Percentiles rank a stretch among this genome's conserved stretches.
phyloP scores from a whole-genome alignment of 2,888 invertebrate species.

The Epinotia bilunana region DNA sequence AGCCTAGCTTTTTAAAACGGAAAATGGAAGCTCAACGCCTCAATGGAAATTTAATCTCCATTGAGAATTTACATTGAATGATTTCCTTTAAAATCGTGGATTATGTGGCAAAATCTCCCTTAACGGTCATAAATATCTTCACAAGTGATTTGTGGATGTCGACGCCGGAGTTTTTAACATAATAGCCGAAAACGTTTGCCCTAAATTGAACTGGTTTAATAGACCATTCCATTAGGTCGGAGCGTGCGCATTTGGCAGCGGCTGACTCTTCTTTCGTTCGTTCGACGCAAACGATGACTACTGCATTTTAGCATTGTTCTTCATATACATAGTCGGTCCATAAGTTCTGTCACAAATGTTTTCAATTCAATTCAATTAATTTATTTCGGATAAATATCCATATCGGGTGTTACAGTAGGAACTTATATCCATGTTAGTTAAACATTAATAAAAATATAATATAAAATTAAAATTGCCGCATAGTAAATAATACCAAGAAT shows the following conservation, averaged over 20 bases:
- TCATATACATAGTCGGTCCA: too few relatives aligned
- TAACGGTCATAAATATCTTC: conserved; percentile 44
- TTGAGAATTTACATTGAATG: conserved; percentile 25
- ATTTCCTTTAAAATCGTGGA: conserved; percentile 5
- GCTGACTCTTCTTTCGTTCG: conserved; percentile 46
- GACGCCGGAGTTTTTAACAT: conserved; percentile 50
- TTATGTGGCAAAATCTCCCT: conserved; percentile 28
- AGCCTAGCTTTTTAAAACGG: conserved; percentile 16
- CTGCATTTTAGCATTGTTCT: conserved; percentile 5
- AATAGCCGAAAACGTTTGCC: conserved; percentile 49
- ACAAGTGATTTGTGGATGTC: conserved; percentile 42
- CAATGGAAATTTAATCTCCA: conserved; percentile 24
- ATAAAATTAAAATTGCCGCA: too few relatives aligned
- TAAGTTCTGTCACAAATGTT: too few relatives aligned
- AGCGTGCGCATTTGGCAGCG: conserved; percentile 52
- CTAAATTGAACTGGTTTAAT: conserved; percentile 51
- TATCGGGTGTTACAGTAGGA: too few relatives aligned
- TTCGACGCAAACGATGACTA: conserved; percentile 43
- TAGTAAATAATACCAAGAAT: too few relatives aligned
- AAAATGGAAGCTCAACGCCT: conserved; percentile 6
- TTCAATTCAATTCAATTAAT: too few relatives aligned
- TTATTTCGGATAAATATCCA: too few relatives aligned
- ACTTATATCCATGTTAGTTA: too few relatives aligned
- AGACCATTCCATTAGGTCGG: conserved; percentile 54
- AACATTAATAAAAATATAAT: too few relatives aligned